phyloP scores from a whole-genome alignment of 2,888 invertebrate genomes.

The Napeogenes inachia region DNA sequence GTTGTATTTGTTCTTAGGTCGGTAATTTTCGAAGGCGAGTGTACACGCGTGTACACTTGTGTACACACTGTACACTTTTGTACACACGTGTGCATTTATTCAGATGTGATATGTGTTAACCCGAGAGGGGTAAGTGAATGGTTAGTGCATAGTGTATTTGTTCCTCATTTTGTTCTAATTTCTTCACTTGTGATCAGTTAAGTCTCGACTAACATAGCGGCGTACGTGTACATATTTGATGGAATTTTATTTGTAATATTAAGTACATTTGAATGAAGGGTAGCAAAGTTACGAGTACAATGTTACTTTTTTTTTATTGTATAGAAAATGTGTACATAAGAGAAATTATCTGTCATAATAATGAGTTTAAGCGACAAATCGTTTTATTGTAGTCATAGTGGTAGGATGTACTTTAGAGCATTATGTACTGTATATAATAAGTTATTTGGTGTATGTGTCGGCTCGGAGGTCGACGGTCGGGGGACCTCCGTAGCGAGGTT shows the following conservation, averaged over 20 bases:
- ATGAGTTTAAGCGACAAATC: constrained; percentile 73
- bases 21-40: constrained; percentile 57
- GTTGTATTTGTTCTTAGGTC: constrained; percentile 50
- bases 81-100: constrained; percentile 41
- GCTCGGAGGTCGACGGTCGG: constrained; percentile 26
- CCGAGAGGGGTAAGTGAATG: constrained; percentile 48
- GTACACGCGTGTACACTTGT: constrained; percentile 30
- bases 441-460: constrained; percentile 50
- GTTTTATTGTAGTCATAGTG: constrained; percentile 74
- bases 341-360: constrained; percentile 76
- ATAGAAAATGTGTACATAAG: constrained; percentile 76
- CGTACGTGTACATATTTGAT: constrained; percentile 62
- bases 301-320: constrained; percentile 71
- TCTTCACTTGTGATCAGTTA: constrained; percentile 68
- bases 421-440: constrained; percentile 65
- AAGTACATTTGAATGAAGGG: constrained; percentile 67
- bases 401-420: constrained; percentile 68
- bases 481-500: constrained; percentile 20
- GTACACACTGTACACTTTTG: too few species aligned
- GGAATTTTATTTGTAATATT: constrained; percentile 48
- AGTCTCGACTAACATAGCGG: constrained; percentile 69
- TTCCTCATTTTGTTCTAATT: constrained; percentile 69
- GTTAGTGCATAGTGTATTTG: constrained; percentile 68
- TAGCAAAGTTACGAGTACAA: constrained; percentile 73
- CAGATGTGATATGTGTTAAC: constrained; percentile 64